Evolutionary conservation across 2,797 vertebrate species (phyloP).

Genomic region (Aulostomus chinensis): DNA sequence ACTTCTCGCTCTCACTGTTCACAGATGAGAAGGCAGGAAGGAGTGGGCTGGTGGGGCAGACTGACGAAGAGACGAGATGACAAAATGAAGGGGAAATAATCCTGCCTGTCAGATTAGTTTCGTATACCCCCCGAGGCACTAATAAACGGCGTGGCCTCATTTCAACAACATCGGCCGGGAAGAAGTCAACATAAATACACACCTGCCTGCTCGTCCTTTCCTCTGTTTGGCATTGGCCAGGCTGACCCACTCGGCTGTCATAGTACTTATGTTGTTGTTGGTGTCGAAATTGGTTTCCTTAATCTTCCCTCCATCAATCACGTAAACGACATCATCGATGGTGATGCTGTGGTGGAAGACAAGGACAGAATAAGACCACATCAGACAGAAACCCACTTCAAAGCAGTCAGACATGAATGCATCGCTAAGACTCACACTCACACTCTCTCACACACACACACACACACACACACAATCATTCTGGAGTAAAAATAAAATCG

Average conservation of each 20-base stretch:
- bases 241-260: constrained; percentile 98
- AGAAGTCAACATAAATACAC: constrained; percentile 14
- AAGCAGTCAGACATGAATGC: constrained; percentile 28
- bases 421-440: constrained; percentile 10
- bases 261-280: constrained; percentile 97
- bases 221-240: constrained; percentile 96
- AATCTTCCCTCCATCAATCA: constrained; percentile 97
- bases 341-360: constrained; percentile 85
- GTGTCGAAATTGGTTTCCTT: constrained; percentile 98
- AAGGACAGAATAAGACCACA: constrained; percentile 6
- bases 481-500: constrained; percentile 33
- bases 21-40: too few relatives aligned
- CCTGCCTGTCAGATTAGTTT: too few relatives aligned
- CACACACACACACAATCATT: constrained; percentile 17
- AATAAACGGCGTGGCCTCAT: too few relatives aligned
- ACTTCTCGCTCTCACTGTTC: constrained; percentile 11
- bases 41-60: too few relatives aligned
- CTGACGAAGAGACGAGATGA: too few relatives aligned
- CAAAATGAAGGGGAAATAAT: too few relatives aligned
- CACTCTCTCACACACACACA: too few relatives aligned
- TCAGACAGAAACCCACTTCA: constrained; percentile 25
- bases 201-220: constrained; percentile 96
- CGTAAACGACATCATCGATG: constrained; percentile 95
- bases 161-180: background rate
- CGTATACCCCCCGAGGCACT: too few relatives aligned